Conservation (phyloP, 2,113 vertebrate genomes). For the Megaptera novaeangliae region DNA sequence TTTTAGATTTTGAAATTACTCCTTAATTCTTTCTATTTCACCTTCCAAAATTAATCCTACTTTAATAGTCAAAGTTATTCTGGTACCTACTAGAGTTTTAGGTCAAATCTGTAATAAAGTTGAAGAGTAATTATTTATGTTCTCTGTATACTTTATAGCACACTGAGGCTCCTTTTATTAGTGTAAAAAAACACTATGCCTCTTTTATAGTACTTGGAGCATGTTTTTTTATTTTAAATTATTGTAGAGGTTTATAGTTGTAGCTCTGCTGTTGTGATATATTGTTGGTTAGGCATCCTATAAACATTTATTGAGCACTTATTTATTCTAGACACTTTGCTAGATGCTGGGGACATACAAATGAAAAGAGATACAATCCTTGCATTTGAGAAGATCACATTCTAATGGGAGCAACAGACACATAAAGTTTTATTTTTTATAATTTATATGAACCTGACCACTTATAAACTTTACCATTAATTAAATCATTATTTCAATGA, state of each 20-base stretch:
- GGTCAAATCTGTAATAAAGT: conserved; percentile 46
- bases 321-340: conserved; percentile 45
- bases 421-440: neutral
- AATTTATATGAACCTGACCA: neutral
- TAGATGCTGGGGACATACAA: conserved; percentile 2
- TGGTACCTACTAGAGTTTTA: conserved; percentile 28
- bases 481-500: conserved; percentile 12
- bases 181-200: conserved; percentile 24
- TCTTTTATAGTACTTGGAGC: conserved; percentile 61
- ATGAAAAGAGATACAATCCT: neutral
- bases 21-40: conserved; percentile 25
- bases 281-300: conserved; percentile 7
- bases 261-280: conserved; percentile 48
- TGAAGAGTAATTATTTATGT: conserved; percentile 42
- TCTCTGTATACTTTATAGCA: conserved; percentile 48
- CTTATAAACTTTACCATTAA: conserved; percentile 15
- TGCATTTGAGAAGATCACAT: neutral
- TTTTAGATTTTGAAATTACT: conserved; percentile 39
- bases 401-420: neutral
- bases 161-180: conserved; percentile 35
- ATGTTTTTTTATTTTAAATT: conserved; percentile 52
- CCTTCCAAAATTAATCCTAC: conserved; percentile 2
- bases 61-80: conserved; percentile 24
- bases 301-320: conserved; percentile 58
- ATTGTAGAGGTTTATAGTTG: conserved; percentile 50